Base-by-base conservation (phyloP, 2,113 vertebrate species). In the Uropsilus gracilis region DNA sequence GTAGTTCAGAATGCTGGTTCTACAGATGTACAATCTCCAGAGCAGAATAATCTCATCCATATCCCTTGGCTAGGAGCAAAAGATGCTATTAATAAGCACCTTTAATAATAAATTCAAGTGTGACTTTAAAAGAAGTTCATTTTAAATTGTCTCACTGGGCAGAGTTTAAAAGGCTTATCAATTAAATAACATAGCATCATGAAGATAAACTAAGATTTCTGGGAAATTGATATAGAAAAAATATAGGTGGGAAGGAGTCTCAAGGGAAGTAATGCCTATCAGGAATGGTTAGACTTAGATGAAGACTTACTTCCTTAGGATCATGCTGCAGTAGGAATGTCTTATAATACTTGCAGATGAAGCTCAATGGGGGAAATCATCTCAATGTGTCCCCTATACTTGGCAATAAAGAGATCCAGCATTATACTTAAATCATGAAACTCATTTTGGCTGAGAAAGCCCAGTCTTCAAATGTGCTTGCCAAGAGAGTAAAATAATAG, bases 401-500 rank as follows among this genome's bases (percentile, higher is more conserved):
- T 89, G 77, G 91, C 94, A 91, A 96, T 89, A 83, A 28, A 89
- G 55, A 76, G 46, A 95, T 0, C 7, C 2, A 34, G 68, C 86
- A 82, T 95, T 95, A 90, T 66, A 87, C 46, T 89, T 86, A 90
- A 55, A 95, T 89, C 11, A 17, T 73, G 44, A 96, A 94, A 95
- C 48, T 94, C 68, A 94, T 94, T 89, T 97, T 96, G 94, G 97
- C 96, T 91, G 91, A 96, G 94, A 96, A 95, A 97, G 73, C 83
- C 53, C 11, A 91, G 95, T 95, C 91, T 97, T 94, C 37, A 85
- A 77, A 83, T 83, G 42, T 75, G 84, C 89, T 95, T 97, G 96
- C 95, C 97, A 97, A 96, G 83, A 89, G 28, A 93, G 55, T 83
- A 81, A 84, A 93, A 91, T 73, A 81, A 97, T 80, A 82, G 46